Conservation (phyloP, 2,888 invertebrate genomes). For the Eupithecia inturbata region DNA sequence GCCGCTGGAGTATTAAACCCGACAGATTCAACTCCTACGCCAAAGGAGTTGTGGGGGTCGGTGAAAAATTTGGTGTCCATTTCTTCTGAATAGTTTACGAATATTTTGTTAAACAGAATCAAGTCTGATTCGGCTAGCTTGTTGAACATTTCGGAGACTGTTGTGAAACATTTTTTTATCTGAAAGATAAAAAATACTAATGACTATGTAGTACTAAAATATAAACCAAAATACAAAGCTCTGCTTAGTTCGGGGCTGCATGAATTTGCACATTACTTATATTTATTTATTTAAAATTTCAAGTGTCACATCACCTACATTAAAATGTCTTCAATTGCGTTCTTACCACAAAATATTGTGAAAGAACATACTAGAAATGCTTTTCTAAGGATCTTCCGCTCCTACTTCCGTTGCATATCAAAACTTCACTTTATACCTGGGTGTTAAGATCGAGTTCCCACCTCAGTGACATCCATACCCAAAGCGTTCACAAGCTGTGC, state of each 20-base stretch:
- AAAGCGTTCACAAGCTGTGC: constrained; percentile 55
- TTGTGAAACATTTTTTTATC: constrained; percentile 48
- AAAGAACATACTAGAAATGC: neutral
- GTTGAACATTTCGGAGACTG: constrained; percentile 22
- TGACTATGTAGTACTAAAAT: neutral
- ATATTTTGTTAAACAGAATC: constrained; percentile 57
- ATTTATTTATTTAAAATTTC: neutral
- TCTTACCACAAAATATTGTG: neutral
- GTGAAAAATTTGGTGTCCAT: constrained; percentile 49
- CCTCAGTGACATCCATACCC: constrained; percentile 36
- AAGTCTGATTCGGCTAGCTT: constrained; percentile 46
- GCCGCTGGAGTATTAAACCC: constrained; percentile 54
- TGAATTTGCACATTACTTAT: neutral
- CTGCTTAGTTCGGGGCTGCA: neutral
- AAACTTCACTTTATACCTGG: neutral
- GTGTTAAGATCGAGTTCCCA: neutral
- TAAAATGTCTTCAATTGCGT: neutral
- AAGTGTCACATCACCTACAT: neutral
- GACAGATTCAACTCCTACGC: constrained; percentile 59
- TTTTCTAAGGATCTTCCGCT: neutral
- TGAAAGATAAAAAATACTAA: constrained; percentile 39
- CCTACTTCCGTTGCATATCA: neutral
- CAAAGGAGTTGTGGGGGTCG: constrained; percentile 49
- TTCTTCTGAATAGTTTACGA: constrained; percentile 53
- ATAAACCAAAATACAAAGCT: neutral